Evolutionary conservation across 2,113 vertebrate species (phyloP), one percentile per base, ranked within the genome.

Genomic region (Oryzias curvinotus): DNA sequence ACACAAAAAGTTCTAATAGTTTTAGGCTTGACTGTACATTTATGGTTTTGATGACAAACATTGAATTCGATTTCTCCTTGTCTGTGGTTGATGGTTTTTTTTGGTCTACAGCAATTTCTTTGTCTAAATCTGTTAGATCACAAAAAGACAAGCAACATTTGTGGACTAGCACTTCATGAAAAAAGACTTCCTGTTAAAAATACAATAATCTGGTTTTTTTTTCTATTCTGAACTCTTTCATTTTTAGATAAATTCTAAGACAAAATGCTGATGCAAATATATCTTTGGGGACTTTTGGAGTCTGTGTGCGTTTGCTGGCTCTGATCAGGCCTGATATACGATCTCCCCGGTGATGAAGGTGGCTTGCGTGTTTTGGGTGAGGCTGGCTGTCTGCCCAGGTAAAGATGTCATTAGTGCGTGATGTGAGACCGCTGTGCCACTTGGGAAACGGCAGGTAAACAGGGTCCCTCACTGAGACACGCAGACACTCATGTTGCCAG

Each of bases 401-500:
- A 56, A 75, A 74, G 78, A 70, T 74, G 75, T 85, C 77, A 51
- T 61, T 4, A 16, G 57, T 67, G 64, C 70, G 62, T 68, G 82
- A 68, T 77, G 61, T 74, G 75, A 54, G 70, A 59, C 67, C 3
- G 6, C 74, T 68, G 74, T 53, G 52, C 64, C 78, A 65, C 21
- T 54, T 66, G 43, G 62, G 77, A 81, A 67, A 78, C 69, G 21
- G 73, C 58, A 69, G 59, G 48, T 52, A 73, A 65, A 78, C 58
- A 63, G 62, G 51, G 55, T 45, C 50, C 41, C 23, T 55, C 50
- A 66, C 52, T 52, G 60, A 61, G 45, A 44, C 55, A 55, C 54
- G 54, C 52, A 52, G 17, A 14, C 44, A 49, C 15, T 18, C 57
- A 26, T 15, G 48, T 3, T 45, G 51, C 48, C 66, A 69, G 23